Base-by-base conservation (phyloP, 2,113 vertebrate species). In the Tonatia bakeri region DNA sequence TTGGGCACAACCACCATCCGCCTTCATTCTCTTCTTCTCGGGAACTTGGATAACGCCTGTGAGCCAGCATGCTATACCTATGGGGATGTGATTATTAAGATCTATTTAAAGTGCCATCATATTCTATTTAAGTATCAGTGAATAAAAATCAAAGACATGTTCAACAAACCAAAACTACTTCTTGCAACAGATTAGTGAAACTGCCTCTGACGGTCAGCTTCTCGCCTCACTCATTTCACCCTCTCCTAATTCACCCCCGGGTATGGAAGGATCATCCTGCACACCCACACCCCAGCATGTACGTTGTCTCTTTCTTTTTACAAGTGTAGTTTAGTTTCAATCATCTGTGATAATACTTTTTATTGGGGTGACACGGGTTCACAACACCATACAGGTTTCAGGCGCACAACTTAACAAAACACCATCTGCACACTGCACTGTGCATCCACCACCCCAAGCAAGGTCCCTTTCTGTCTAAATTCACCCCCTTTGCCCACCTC, bases 261-360 rank as follows among this genome's bases (percentile, higher is more conserved):
- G 47, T 67, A 96, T 76, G 20, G 52, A 73, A 77, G 67, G 93
- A 56, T n/a, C 31, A 3, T 65, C 73, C 56, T 3, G 8, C 19
- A 40, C 1, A 3, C n/a, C 33, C 26, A 69, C 24, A 61, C 12
- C 54, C 59, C 59, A 33, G 11, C 31, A 16, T 2, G 2, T 52
- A 93, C 75, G 77, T 85, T 47, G 65, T 77, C 73, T 61, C 77
- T 93, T 96, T 36, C 80, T 80, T 95, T 97, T 95, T 84, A 97
- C 45, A 96, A 96, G 94, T 69, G 76, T 20, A 88, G 72, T 95
- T 96, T 86, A 90, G 88, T 97, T 97, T 97, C 96, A 97, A 90
- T 97, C 91, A 97, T 95, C 95, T 94, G 59, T 82, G 76, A 75
- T 90, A 84, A 87, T 94, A 31, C 31, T 65, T 33, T 61, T 61